phyloP scores from a whole-genome alignment of 2,797 vertebrate genomes.

The Hippopotamyrus pictus region DNA sequence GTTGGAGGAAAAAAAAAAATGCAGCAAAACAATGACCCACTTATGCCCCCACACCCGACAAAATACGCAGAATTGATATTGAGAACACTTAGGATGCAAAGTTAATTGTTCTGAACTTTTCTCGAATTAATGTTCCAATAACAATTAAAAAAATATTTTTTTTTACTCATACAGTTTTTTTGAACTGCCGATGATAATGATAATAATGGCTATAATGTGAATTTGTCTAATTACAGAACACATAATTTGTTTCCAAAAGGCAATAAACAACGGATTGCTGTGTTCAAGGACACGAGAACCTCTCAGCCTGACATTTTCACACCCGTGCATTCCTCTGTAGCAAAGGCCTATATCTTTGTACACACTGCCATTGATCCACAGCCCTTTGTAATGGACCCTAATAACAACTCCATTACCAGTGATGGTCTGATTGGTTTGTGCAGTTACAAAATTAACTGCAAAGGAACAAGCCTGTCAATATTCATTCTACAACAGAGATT shows the following conservation, averaged over 20 bases:
- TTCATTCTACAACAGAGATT: conserved; percentile 76
- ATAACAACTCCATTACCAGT: conserved; percentile 85
- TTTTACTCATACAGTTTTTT: not conserved
- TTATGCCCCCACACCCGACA: no score
- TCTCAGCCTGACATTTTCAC: conserved; percentile 23
- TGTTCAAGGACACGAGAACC: conserved; percentile 29
- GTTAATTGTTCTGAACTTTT: not conserved
- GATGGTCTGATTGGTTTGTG: conserved; percentile 60
- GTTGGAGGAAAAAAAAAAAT: not conserved
- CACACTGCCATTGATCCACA: conserved; percentile 78
- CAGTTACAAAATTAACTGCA: conserved; percentile 73
- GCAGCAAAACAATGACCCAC: not conserved
- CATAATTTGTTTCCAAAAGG: not conserved
- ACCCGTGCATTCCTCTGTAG: conserved; percentile 43
- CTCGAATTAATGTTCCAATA: not conserved
- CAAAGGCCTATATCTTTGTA: conserved; percentile 71
- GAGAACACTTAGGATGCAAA: not conserved
- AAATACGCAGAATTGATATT: no score
- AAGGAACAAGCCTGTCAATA: conserved; percentile 70
- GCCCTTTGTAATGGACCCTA: conserved; percentile 83
- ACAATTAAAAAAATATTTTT: not conserved
- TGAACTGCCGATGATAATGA: not conserved
- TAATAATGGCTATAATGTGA: not conserved
- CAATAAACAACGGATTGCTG: not conserved
- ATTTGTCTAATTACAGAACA: not conserved